phyloP scores from a whole-genome alignment of 2,888 invertebrate species.

The Monochamus alternatus region DNA sequence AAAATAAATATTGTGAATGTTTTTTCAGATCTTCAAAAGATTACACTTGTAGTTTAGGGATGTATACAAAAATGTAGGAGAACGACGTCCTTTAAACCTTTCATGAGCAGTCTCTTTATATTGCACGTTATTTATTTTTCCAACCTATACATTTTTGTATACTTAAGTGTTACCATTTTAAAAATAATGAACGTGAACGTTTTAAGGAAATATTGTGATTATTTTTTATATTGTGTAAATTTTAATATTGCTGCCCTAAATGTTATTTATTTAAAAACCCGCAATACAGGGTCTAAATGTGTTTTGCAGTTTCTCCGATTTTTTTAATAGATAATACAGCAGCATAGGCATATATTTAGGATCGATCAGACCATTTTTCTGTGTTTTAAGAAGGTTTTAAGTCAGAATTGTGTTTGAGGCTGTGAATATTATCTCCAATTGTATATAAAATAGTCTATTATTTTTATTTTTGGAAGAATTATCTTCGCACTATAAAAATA shows the following conservation, averaged over 20 bases:
- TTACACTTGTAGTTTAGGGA: constrained; percentile 28
- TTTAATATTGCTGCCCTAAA: constrained; percentile 43
- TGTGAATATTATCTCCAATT: constrained; percentile 65
- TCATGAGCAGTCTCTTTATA: neutral
- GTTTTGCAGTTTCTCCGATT: constrained; percentile 16
- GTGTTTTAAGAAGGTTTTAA: constrained; percentile 50
- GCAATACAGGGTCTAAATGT: constrained; percentile 31
- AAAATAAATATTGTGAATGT: constrained; percentile 27
- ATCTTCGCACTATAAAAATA: constrained; percentile 60
- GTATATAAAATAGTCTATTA: constrained; percentile 55
- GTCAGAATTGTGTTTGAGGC: constrained; percentile 64
- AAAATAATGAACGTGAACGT: constrained; percentile 43
- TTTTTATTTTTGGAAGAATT: constrained; percentile 58
- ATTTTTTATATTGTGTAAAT: constrained; percentile 43
- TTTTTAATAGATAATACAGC: constrained; percentile 45
- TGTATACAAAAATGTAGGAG: constrained; percentile 36
- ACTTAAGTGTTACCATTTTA: constrained; percentile 42
- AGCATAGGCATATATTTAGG: constrained; percentile 43
- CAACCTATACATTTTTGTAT: constrained; percentile 36
- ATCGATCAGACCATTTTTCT: constrained; percentile 39
- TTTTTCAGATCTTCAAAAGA: constrained; percentile 29
- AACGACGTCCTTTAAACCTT: neutral
- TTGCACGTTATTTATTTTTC: neutral
- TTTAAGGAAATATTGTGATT: constrained; percentile 43
- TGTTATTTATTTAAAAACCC: constrained; percentile 38